Conservation (phyloP, 2,888 invertebrate genomes). For the Lasius fuliginosus region DNA sequence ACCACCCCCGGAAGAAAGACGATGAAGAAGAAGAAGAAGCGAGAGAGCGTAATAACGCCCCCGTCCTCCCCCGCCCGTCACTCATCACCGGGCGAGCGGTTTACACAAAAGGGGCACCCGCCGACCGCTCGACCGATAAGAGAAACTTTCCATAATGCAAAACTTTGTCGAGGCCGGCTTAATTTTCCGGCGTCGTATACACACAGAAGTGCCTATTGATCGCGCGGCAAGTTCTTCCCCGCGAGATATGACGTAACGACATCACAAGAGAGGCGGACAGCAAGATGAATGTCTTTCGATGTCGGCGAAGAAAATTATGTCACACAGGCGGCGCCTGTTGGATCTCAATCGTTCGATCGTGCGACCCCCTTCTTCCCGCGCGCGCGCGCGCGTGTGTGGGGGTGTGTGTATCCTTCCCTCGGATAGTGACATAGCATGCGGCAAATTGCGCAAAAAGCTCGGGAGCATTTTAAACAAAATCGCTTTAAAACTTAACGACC, state of each 20-base stretch:
- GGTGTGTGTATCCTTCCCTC: not conserved
- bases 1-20: not conserved
- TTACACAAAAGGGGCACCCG: slow-evolving; percentile 24
- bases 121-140: slow-evolving; percentile 44
- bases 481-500: slow-evolving; percentile 8
- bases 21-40: slow-evolving; percentile 1
- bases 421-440: not conserved
- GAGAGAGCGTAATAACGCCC: slow-evolving; percentile 42
- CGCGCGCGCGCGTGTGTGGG: too few relatives aligned
- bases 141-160: slow-evolving; percentile 55
- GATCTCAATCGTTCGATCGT: slow-evolving; percentile 14
- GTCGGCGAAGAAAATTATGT: slow-evolving; percentile 38
- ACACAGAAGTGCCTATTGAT: slow-evolving; percentile 69
- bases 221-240: slow-evolving; percentile 70
- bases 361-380: not conserved
- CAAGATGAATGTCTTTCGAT: slow-evolving; percentile 68
- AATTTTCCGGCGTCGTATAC: slow-evolving; percentile 54
- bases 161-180: slow-evolving; percentile 55
- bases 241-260: slow-evolving; percentile 72
- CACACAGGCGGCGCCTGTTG: slow-evolving; percentile 26
- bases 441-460: slow-evolving; percentile 8
- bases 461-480: not conserved
- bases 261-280: slow-evolving; percentile 31
- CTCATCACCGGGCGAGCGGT: not conserved
- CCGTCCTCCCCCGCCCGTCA: not conserved